Evolutionary conservation across 1,140 invertebrate species (phyloP).

Genomic region (Notospermus geniculatus): DNA sequence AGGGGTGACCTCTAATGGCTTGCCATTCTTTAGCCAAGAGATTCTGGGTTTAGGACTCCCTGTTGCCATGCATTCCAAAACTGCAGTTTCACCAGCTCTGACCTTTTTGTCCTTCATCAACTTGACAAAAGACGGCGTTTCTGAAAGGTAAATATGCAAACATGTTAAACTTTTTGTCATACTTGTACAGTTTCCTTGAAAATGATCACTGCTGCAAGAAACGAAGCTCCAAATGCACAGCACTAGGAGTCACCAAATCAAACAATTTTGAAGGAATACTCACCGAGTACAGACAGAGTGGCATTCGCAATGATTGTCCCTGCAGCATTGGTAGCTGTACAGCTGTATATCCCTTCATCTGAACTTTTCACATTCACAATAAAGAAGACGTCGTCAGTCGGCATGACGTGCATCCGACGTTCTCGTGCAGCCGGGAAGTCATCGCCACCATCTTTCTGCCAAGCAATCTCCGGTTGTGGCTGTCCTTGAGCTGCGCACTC

Average conservation of each 20-base stretch:
- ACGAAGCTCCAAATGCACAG: too few species aligned
- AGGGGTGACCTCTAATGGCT: conserved; percentile 65
- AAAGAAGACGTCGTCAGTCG: conserved; percentile 86
- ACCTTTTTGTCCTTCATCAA: conserved; percentile 75
- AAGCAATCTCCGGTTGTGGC: conserved; percentile 83
- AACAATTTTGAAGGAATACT: too few species aligned
- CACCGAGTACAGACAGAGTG: conserved; percentile 79
- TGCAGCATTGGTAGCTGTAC: conserved; percentile 86
- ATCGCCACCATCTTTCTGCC: conserved; percentile 84
- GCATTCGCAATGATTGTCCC: conserved; percentile 84
- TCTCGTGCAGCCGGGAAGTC: conserved; percentile 94
- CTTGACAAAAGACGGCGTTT: conserved; percentile 80
- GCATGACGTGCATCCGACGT: conserved; percentile 87
- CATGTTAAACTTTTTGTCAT: too few species aligned
- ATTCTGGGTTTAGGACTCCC: conserved; percentile 83
- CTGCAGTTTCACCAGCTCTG: conserved; percentile 72
- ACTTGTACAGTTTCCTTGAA: too few species aligned
- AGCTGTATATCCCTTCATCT: conserved; percentile 91
- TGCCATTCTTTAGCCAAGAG: conserved; percentile 85
- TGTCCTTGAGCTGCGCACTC: conserved; percentile 89
- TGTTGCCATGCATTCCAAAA: conserved; percentile 82
- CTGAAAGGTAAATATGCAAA: too few species aligned
- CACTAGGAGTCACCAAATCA: too few species aligned
- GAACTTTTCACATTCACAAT: conserved; percentile 83
- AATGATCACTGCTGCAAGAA: too few species aligned